phyloP scores from a whole-genome alignment of 2,888 invertebrate genomes.

The Caenorhabditis drosophilae region DNA sequence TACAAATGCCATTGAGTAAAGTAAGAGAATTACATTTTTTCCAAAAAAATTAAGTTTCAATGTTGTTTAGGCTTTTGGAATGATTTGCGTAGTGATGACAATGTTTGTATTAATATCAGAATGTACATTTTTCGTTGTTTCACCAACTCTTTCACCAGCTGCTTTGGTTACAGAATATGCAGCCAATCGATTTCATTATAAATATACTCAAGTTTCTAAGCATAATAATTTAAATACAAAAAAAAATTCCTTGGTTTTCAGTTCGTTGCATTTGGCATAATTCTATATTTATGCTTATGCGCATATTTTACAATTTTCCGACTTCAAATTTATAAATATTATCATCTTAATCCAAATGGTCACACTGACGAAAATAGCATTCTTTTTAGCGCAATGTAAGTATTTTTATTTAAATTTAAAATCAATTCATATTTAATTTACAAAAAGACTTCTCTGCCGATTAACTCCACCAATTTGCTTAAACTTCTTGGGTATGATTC shows the following conservation, averaged over 20 bases:
- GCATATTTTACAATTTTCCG: conserved; percentile 97
- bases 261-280: conserved; percentile 86
- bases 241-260: too few species aligned
- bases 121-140: conserved; percentile 91
- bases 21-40: conserved; percentile 12
- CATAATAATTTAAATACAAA: neutral
- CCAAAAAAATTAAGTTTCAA: neutral
- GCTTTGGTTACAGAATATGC: conserved; percentile 89
- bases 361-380: conserved; percentile 98
- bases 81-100: conserved; percentile 79
- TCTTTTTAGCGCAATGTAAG: conserved; percentile 93
- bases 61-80: conserved; percentile 76
- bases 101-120: conserved; percentile 97
- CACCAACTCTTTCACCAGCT: conserved; percentile 91
- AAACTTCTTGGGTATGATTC: conserved; percentile 94
- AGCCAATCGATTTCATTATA: conserved; percentile 84
- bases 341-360: conserved; percentile 94
- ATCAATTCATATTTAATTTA: neutral
- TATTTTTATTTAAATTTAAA: neutral
- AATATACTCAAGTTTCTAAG: conserved; percentile 81
- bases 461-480: conserved; percentile 97
- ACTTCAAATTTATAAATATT: conserved; percentile 91
- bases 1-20: conserved; percentile 30
- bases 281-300: conserved; percentile 94
- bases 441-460: conserved; percentile 77